These are phyloP conservation scores for Yasuhikotakia modesta DNA, from an alignment of 2,797 vertebrate species.

Conservation along the genomic window DNA sequence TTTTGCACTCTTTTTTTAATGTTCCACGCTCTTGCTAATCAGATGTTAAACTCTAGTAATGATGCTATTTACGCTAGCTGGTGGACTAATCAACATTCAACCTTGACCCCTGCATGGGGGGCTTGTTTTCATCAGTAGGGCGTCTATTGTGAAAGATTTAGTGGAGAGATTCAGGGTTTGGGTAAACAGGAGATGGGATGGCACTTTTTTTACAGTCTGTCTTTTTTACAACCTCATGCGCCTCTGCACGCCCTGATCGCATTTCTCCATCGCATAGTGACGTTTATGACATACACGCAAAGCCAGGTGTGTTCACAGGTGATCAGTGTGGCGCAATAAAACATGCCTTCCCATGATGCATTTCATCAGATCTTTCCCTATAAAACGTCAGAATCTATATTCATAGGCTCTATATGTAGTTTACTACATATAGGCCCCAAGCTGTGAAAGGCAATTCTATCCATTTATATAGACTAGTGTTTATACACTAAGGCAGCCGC, in stretches of 20 bases:
- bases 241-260: background rate
- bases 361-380: conserved; percentile 7
- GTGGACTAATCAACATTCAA: conserved; percentile 78
- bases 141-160: conserved; percentile 30
- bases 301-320: conserved; percentile 64
- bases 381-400: conserved; percentile 10
- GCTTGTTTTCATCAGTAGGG: conserved; percentile 38
- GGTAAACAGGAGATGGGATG: conserved; percentile 27
- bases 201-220: conserved; percentile 19
- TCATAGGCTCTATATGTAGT: background rate
- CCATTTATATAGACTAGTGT: conserved; percentile 26
- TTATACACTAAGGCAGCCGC: conserved; percentile 20
- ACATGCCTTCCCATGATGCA: conserved; percentile 50
- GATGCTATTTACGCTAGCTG: conserved; percentile 78
- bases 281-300: conserved; percentile 41
- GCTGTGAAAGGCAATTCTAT: conserved; percentile 8
- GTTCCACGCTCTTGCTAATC: conserved; percentile 68
- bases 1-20: conserved; percentile 43
- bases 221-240: conserved; percentile 23
- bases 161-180: conserved; percentile 11
- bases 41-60: conserved; percentile 76
- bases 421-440: background rate
- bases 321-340: conserved; percentile 64
- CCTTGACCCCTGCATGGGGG: conserved; percentile 27
- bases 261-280: conserved; percentile 2